A percentile compares a stretch with the other conserved stretches of the same genome.
Evolutionary conservation across 2,797 vertebrate genomes (phyloP).

Genomic region (Etheostoma perlongum): DNA sequence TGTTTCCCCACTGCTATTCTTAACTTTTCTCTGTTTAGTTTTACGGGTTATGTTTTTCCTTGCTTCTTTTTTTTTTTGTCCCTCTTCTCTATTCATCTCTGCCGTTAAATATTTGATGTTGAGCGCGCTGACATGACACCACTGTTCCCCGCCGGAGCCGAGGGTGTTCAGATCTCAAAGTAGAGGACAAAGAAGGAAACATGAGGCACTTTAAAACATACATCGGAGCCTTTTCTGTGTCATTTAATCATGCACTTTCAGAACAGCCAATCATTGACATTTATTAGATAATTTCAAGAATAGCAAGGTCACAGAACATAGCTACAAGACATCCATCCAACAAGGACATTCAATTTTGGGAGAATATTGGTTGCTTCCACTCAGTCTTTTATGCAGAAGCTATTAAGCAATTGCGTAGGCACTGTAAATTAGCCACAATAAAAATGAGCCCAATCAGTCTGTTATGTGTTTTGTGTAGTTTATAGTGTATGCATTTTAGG

Average conservation of each 20-base stretch:
- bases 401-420: neutral
- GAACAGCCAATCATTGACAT: slow-evolving; percentile 2
- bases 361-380: slow-evolving; percentile 10
- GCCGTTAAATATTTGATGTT: slow-evolving; percentile 70
- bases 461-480: slow-evolving; percentile 9
- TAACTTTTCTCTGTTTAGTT: slow-evolving; percentile 17
- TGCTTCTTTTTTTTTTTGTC: neutral
- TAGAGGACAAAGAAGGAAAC: slow-evolving; percentile 42
- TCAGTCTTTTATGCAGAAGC: slow-evolving; percentile 15
- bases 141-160: slow-evolving; percentile 43
- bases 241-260: slow-evolving; percentile 24
- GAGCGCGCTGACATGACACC: slow-evolving; percentile 55
- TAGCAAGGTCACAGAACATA: slow-evolving; percentile 5
- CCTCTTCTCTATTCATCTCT: slow-evolving; percentile 35
- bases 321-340: neutral
- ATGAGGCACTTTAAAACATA: slow-evolving; percentile 41
- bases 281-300: slow-evolving; percentile 16
- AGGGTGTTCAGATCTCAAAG: slow-evolving; percentile 54
- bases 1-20: slow-evolving; percentile 8
- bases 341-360: neutral
- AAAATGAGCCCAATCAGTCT: slow-evolving; percentile 20
- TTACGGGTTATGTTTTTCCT: slow-evolving; percentile 31
- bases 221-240: slow-evolving; percentile 41
- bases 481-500: slow-evolving; percentile 4
- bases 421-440: slow-evolving; percentile 15